Evolutionary conservation across 2,797 vertebrate genomes (phyloP).

Genomic region (Chloroceryle amazona): DNA sequence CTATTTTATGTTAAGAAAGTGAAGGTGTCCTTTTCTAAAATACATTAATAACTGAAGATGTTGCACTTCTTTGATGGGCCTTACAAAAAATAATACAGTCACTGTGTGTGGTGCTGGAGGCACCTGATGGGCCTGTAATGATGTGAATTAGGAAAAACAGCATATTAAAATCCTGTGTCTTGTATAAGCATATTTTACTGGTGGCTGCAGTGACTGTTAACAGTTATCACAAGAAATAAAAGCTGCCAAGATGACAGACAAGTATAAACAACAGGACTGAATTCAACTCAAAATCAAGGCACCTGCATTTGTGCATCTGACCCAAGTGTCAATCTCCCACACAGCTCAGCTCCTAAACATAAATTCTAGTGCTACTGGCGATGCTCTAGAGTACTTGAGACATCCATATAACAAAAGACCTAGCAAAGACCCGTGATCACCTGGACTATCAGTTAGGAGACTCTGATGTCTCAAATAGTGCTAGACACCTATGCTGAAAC

Average conservation of each 20-base stretch:
- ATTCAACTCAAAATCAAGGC: background rate
- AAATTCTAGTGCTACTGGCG: background rate
- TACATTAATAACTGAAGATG: background rate
- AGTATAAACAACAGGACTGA: background rate
- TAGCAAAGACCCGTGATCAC: background rate
- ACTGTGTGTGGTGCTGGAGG: background rate
- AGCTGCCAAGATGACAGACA: background rate
- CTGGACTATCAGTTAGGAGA: background rate
- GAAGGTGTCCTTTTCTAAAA: background rate
- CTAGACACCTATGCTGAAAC: background rate
- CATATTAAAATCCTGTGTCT: background rate
- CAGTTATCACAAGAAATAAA: background rate
- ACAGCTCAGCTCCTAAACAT: background rate
- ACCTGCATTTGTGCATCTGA: background rate
- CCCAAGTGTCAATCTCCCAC: background rate
- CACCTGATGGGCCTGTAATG: background rate
- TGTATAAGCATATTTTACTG: background rate
- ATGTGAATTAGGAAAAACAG: background rate
- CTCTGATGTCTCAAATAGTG: background rate
- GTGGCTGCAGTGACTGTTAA: background rate
- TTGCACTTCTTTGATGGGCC: background rate
- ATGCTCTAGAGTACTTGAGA: background rate
- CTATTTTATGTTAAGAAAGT: background rate
- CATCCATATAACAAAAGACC: background rate
- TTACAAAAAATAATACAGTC: background rate